phyloP scores from a whole-genome alignment of 2,888 invertebrate genomes.

The Horisme vitalbata region DNA sequence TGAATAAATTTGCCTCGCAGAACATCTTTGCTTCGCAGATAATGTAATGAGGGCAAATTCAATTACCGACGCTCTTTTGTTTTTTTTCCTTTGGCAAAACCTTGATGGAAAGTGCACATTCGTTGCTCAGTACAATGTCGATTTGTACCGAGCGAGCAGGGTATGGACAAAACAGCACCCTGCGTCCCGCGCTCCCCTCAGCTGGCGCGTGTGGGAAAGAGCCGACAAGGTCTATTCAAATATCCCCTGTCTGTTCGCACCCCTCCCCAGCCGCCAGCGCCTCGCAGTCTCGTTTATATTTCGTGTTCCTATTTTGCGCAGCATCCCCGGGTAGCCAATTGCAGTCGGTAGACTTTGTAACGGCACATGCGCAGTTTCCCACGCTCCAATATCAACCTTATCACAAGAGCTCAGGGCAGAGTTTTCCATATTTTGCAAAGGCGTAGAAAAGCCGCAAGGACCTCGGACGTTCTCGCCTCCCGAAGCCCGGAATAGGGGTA shows the following conservation, averaged over 20 bases:
- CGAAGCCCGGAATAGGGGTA: constrained; percentile 80
- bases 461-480: constrained; percentile 55
- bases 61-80: constrained; percentile 73
- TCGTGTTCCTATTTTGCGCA: constrained; percentile 83
- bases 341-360: constrained; percentile 76
- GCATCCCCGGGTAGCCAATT: constrained; percentile 82
- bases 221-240: constrained; percentile 78
- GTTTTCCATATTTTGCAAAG: constrained; percentile 24
- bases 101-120: constrained; percentile 74
- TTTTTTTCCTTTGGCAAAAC: constrained; percentile 53
- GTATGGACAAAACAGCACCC: constrained; percentile 76
- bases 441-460: constrained; percentile 46
- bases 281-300: constrained; percentile 83
- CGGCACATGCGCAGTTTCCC: constrained; percentile 43
- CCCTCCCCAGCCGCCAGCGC: constrained; percentile 77
- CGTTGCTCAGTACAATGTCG: constrained; percentile 70
- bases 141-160: constrained; percentile 67
- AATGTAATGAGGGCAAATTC: constrained; percentile 76
- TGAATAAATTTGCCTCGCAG: constrained; percentile 43
- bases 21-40: constrained; percentile 66
- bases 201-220: constrained; percentile 61
- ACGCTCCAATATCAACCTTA: constrained; percentile 41
- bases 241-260: constrained; percentile 78
- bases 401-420: constrained; percentile 25
- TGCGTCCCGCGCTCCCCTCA: constrained; percentile 39